phyloP scores from a whole-genome alignment of 2,888 invertebrate genomes.

The Hyposoter dolosus region DNA sequence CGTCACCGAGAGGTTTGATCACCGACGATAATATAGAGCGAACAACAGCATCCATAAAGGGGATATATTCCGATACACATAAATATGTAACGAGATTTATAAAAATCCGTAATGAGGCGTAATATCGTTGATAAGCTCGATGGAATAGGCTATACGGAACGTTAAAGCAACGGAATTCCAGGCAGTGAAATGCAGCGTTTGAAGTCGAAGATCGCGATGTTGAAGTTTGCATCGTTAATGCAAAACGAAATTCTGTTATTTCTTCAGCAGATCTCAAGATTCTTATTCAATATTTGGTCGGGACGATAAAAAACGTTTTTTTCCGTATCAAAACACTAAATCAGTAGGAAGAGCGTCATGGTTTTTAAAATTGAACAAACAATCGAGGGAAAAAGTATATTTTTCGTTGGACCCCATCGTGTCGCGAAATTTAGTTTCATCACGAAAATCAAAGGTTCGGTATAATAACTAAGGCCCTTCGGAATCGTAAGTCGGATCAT shows the following conservation, averaged over 20 bases:
- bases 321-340: too few relatives aligned
- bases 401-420: too few relatives aligned
- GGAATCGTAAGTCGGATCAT: background rate
- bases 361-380: too few relatives aligned
- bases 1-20: constrained; percentile 66
- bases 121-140: constrained; percentile 66
- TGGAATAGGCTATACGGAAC: constrained; percentile 29
- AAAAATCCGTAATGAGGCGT: constrained; percentile 46
- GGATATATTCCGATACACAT: constrained; percentile 6
- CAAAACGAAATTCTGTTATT: too few relatives aligned
- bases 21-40: constrained; percentile 62
- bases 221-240: too few relatives aligned
- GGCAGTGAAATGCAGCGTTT: background rate
- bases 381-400: too few relatives aligned
- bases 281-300: too few relatives aligned
- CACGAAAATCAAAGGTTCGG: too few relatives aligned
- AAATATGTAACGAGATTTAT: constrained; percentile 3
- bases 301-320: too few relatives aligned
- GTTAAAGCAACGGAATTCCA: background rate
- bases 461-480: background rate
- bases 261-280: too few relatives aligned
- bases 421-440: background rate
- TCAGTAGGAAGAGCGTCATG: too few relatives aligned
- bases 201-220: background rate
- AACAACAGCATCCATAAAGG: constrained; percentile 10